phyloP scores from a whole-genome alignment of 2,113 vertebrate species.

The Oreotrochilus melanogaster region DNA sequence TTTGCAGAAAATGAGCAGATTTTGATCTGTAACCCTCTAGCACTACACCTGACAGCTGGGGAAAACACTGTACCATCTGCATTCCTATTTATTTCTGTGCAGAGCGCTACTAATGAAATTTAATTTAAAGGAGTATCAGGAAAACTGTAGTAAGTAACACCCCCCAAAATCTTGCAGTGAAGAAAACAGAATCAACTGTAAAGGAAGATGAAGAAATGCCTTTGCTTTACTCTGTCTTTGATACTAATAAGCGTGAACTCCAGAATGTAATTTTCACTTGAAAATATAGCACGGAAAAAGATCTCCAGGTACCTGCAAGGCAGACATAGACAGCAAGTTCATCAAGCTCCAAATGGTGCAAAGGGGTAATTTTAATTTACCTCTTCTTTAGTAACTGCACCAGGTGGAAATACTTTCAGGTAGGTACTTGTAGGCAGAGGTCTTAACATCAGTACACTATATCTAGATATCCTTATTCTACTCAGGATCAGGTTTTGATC shows the following conservation, averaged over 20 bases:
- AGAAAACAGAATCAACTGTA: not conserved
- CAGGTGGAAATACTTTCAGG: not conserved
- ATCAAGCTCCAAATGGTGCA: not conserved
- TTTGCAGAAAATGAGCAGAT: not conserved
- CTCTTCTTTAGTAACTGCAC: not conserved
- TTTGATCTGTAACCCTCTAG: not conserved
- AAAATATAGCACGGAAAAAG: not conserved
- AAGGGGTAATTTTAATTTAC: not conserved
- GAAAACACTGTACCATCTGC: not conserved
- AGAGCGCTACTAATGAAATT: not conserved
- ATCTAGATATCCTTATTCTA: not conserved
- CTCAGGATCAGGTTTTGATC: not conserved
- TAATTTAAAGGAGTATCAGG: not conserved
- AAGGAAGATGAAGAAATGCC: not conserved
- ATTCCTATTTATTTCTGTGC: not conserved
- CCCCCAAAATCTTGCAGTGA: not conserved
- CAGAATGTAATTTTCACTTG: not conserved
- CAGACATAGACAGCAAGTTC: not conserved
- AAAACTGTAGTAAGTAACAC: not conserved
- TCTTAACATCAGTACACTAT: not conserved
- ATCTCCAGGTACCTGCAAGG: not conserved
- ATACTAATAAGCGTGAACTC: not conserved
- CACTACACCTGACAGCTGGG: not conserved
- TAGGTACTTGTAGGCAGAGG: not conserved
- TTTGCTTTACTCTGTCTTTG: not conserved